A percentile compares a stretch with the other conserved stretches of the same genome.
Evolutionary conservation across 2,797 vertebrate genomes (phyloP).

Genomic region (Hylomyscus alleni): DNA sequence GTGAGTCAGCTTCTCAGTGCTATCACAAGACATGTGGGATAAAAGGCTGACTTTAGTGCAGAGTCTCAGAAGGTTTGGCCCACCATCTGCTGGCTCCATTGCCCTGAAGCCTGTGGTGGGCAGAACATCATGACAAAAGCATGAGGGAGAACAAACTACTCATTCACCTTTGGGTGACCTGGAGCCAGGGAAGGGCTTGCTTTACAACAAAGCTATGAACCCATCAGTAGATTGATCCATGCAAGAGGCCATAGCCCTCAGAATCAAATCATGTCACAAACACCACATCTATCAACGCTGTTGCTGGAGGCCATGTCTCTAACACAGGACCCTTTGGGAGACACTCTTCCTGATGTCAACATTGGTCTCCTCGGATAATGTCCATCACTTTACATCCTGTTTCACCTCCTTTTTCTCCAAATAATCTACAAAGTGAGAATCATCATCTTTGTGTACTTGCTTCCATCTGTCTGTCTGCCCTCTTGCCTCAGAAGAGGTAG

Average conservation of each 20-base stretch:
- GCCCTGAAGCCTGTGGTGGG: background rate
- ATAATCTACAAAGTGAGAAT: accelerated
- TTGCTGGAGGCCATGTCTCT: too few relatives aligned
- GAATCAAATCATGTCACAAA: background rate
- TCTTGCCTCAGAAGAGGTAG: background rate
- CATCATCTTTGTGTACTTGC: background rate
- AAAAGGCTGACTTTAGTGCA: background rate
- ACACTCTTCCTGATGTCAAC: background rate
- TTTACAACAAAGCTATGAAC: background rate
- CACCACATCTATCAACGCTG: background rate
- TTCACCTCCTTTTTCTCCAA: background rate
- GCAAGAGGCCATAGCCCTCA: background rate
- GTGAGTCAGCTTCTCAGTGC: background rate
- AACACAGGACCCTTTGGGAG: background rate
- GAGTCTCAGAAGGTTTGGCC: background rate
- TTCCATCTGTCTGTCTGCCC: background rate
- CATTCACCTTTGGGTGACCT: background rate
- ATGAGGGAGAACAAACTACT: background rate
- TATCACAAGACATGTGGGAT: background rate
- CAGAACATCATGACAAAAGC: background rate
- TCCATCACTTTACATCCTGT: background rate
- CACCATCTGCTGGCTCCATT: background rate
- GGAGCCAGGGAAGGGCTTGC: background rate
- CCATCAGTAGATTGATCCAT: background rate
- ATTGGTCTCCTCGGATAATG: accelerated